Evolutionary conservation across 2,888 invertebrate genomes (phyloP).

Genomic region (Trichogramma dendrolimi): DNA sequence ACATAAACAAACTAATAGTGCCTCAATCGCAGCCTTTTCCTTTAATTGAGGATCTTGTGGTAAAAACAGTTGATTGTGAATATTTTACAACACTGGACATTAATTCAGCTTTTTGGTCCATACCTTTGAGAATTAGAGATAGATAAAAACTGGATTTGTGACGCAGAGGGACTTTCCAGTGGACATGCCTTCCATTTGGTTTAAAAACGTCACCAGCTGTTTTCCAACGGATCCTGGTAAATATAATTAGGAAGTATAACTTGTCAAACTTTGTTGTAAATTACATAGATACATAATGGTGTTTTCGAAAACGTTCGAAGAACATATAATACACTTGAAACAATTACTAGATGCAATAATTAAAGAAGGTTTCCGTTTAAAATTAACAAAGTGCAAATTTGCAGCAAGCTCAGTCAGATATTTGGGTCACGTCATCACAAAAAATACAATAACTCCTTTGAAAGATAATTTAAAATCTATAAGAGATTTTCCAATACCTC

Average conservation of each 20-base stretch:
- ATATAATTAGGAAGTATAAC: slow-evolving; percentile 18
- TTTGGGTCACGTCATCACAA: slow-evolving; percentile 14
- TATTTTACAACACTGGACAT: slow-evolving; percentile 31
- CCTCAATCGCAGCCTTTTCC: too few relatives aligned
- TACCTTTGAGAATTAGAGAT: slow-evolving; percentile 27
- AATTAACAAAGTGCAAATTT: slow-evolving; percentile 32
- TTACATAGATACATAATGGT: slow-evolving; percentile 22
- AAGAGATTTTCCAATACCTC: slow-evolving; percentile 26
- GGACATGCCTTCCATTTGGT: slow-evolving; percentile 8
- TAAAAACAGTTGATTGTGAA: slow-evolving; percentile 18
- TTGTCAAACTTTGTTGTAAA: slow-evolving; percentile 13
- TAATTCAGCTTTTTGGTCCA: slow-evolving; percentile 35
- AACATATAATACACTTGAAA: not conserved
- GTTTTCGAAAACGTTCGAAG: too few relatives aligned
- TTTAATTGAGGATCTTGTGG: too few relatives aligned
- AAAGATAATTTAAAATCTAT: slow-evolving; percentile 27
- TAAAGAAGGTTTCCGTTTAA: slow-evolving; percentile 32
- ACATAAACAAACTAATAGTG: too few relatives aligned
- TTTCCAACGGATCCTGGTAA: too few relatives aligned
- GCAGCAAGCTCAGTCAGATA: slow-evolving; percentile 18
- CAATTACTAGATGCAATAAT: slow-evolving; percentile 27
- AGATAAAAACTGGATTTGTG: slow-evolving; percentile 28
- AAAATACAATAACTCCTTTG: slow-evolving; percentile 19
- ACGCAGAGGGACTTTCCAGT: slow-evolving; percentile 20
- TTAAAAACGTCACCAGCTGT: slow-evolving; percentile 16